A percentile compares a stretch with the other conserved stretches of the same genome.
phyloP scores from a whole-genome alignment of 1,140 invertebrate genomes.

The Psix sp. region DNA sequence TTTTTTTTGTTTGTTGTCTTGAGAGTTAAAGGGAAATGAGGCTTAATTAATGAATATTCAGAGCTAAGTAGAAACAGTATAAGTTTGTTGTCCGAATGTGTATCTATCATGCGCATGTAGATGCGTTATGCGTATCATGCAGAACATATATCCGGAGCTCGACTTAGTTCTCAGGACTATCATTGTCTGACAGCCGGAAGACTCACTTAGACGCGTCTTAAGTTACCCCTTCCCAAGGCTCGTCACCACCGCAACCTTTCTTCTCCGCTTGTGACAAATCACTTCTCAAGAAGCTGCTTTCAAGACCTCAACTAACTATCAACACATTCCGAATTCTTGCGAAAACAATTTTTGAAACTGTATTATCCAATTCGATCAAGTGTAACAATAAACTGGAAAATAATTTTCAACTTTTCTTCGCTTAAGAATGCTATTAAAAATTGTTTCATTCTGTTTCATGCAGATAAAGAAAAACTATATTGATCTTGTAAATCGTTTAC shows the following conservation, averaged over 20 bases:
- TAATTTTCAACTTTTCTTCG: too few relatives aligned
- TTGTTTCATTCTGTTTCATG: too few relatives aligned
- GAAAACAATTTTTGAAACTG: not conserved
- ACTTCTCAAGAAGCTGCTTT: slow-evolving; percentile 15
- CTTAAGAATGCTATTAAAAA: too few relatives aligned
- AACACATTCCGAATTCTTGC: not conserved
- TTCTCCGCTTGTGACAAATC: slow-evolving; percentile 18
- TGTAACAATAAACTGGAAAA: too few relatives aligned
- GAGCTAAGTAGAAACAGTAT: too few relatives aligned
- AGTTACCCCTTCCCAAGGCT: slow-evolving; percentile 73
- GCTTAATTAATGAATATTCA: too few relatives aligned
- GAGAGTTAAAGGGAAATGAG: too few relatives aligned
- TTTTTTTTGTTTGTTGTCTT: too few relatives aligned
- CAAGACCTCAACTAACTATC: not conserved
- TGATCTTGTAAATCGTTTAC: too few relatives aligned
- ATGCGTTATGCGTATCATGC: slow-evolving; percentile 66
- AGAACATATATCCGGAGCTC: slow-evolving; percentile 75
- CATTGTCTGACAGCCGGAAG: slow-evolving; percentile 76
- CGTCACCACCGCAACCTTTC: slow-evolving; percentile 52
- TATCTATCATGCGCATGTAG: slow-evolving; percentile 55
- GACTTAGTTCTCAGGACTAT: slow-evolving; percentile 78
- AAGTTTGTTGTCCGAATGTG: too few relatives aligned
- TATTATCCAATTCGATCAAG: too few relatives aligned
- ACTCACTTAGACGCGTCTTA: slow-evolving; percentile 78
- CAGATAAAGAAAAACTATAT: too few relatives aligned